Percentiles rank a stretch among this genome's conserved stretches.
Conservation (phyloP, 2,888 invertebrate species). For the Helleia helle region DNA sequence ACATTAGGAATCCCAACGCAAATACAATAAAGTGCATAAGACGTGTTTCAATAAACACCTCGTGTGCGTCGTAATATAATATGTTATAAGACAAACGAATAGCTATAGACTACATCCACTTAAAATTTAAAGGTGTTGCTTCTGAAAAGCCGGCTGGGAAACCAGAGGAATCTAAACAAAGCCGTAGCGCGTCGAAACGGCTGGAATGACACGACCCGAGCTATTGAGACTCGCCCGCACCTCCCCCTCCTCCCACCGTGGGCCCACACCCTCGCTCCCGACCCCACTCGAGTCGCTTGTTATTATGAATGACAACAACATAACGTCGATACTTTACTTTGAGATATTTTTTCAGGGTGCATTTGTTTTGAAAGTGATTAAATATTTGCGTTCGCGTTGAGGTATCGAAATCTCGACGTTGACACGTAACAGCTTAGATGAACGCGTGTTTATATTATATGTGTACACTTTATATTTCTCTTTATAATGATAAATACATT, state of each 20-base stretch:
- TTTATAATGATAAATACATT: too few relatives aligned
- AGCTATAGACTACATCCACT: conserved; percentile 16
- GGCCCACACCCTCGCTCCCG: conserved; percentile 29
- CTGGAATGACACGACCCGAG: conserved; percentile 49
- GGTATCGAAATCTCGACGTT: conserved; percentile 48
- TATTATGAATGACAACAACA: conserved; percentile 72
- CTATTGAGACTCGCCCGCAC: conserved; percentile 42
- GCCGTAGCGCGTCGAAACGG: conserved; percentile 33
- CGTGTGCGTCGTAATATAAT: conserved; percentile 1
- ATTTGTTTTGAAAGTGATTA: conserved; percentile 66
- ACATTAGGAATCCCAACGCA: too few relatives aligned
- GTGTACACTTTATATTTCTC: neutral
- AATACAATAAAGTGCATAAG: too few relatives aligned
- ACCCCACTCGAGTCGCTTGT: conserved; percentile 31
- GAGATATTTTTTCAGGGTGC: conserved; percentile 56
- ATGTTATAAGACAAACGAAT: neutral
- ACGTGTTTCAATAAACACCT: too few relatives aligned
- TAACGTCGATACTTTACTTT: conserved; percentile 51
- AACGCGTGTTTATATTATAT: neutral
- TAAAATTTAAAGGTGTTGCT: conserved; percentile 24
- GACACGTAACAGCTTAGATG: conserved; percentile 15
- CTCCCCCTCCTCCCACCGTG: conserved; percentile 20
- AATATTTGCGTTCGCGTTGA: conserved; percentile 52
- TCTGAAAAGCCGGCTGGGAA: conserved; percentile 27
- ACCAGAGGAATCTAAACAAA: conserved; percentile 38